These are phyloP conservation scores for Pao palembangensis DNA, from an alignment of 2,113 vertebrate genomes.

Conservation along the genomic window DNA sequence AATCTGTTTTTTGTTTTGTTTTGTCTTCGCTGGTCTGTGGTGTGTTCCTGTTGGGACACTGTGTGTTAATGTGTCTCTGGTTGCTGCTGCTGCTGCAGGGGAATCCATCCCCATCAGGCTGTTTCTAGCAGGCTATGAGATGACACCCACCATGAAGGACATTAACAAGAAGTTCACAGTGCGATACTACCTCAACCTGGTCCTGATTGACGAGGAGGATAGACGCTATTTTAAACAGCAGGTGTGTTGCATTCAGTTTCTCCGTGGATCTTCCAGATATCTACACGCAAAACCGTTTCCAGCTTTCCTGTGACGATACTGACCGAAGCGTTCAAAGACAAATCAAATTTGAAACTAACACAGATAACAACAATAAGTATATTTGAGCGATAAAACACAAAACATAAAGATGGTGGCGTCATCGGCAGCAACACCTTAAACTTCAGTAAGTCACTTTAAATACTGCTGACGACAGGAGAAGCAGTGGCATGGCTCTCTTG, in stretches of 20 bases:
- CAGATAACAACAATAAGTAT: too few relatives aligned
- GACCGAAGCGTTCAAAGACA: too few relatives aligned
- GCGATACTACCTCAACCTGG: conserved; percentile 96
- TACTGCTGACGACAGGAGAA: too few relatives aligned
- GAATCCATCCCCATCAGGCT: conserved; percentile 95
- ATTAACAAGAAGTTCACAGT: conserved; percentile 97
- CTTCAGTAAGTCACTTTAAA: too few relatives aligned
- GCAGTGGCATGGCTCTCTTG: neutral
- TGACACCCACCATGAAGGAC: conserved; percentile 94
- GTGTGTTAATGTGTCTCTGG: neutral
- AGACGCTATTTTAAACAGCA: conserved; percentile 97
- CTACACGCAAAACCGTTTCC: neutral
- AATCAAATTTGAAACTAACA: too few relatives aligned
- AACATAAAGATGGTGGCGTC: too few relatives aligned
- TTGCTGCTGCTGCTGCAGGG: conserved; percentile 64
- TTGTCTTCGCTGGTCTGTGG: neutral
- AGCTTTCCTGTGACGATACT: too few relatives aligned
- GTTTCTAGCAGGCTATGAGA: conserved; percentile 91
- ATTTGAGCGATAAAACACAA: too few relatives aligned
- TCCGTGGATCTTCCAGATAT: neutral
- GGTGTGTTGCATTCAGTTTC: conserved; percentile 65
- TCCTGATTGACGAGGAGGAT: conserved; percentile 94
- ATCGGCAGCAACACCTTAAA: too few relatives aligned
- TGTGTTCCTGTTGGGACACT: neutral
- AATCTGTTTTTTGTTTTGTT: neutral